A percentile compares a stretch with the other conserved stretches of the same genome.
Conservation (phyloP, 2,113 vertebrate genomes). For the Recurvirostra avosetta region DNA sequence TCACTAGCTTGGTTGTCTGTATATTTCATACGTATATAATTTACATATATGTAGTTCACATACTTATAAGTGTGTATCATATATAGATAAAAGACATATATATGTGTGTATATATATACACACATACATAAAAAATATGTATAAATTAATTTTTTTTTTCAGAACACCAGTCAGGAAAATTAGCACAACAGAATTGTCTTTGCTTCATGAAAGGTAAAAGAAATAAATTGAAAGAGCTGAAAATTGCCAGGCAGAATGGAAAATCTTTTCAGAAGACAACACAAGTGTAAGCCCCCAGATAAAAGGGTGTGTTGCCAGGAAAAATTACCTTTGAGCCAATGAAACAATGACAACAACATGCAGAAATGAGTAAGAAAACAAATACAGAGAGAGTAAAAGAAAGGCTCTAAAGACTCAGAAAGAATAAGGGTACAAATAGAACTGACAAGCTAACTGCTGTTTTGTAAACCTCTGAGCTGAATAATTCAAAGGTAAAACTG, state of each 20-base stretch:
- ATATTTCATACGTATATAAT: not conserved
- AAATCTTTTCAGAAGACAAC: constrained; percentile 18
- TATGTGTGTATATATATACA: not conserved
- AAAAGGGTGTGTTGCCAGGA: constrained; percentile 14
- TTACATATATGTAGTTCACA: not conserved
- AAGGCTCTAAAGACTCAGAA: not conserved
- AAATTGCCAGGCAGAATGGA: not conserved
- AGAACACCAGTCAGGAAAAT: not conserved
- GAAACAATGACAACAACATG: constrained; percentile 1
- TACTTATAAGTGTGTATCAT: not conserved
- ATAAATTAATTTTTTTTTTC: not conserved
- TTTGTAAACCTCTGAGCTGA: not conserved
- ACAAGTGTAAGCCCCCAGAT: not conserved
- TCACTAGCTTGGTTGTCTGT: not conserved
- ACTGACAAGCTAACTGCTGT: not conserved
- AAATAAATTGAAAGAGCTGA: not conserved
- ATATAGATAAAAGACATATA: not conserved
- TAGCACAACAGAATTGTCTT: not conserved
- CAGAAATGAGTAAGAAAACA: constrained; percentile 1
- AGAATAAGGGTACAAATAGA: not conserved
- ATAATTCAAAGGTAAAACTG: not conserved
- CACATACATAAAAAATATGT: not conserved
- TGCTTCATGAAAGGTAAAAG: not conserved
- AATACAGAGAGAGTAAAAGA: not conserved
- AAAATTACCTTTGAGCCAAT: constrained; percentile 49